These are phyloP conservation scores for Ophion costatus DNA, from an alignment of 2,888 invertebrate species.

Conservation along the genomic window DNA sequence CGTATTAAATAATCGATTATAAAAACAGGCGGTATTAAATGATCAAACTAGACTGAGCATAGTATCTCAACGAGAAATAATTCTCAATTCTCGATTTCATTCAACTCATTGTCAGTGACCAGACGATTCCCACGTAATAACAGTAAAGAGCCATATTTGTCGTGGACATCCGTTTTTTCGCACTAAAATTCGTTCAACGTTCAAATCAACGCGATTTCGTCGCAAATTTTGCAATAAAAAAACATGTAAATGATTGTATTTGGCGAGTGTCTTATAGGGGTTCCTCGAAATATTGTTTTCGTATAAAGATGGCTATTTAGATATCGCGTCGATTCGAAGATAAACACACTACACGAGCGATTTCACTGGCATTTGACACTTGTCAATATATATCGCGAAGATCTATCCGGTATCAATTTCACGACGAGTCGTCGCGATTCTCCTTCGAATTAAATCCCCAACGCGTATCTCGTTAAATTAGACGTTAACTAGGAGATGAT, in stretches of 20 bases:
- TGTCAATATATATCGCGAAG: constrained; percentile 7
- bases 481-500: constrained; percentile 18
- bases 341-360: constrained; percentile 3
- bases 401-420: constrained; percentile 7
- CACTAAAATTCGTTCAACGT: not conserved
- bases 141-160: not conserved
- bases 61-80: not conserved
- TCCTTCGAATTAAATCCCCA: constrained; percentile 17
- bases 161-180: not conserved
- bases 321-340: constrained; percentile 26
- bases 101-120: not conserved
- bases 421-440: not conserved
- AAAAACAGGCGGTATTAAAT: not conserved
- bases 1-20: not conserved
- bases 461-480: constrained; percentile 32
- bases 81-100: not conserved
- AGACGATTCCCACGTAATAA: not conserved
- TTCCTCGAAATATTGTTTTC: constrained; percentile 13
- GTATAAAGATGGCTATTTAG: constrained; percentile 29
- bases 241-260: constrained; percentile 17
- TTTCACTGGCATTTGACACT: constrained; percentile 27
- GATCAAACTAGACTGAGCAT: not conserved
- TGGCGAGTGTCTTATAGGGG: constrained; percentile 3
- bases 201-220: constrained; percentile 1
- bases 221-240: constrained; percentile 9